Conservation (phyloP, 2,888 invertebrate genomes). For the Myathropa florea region DNA sequence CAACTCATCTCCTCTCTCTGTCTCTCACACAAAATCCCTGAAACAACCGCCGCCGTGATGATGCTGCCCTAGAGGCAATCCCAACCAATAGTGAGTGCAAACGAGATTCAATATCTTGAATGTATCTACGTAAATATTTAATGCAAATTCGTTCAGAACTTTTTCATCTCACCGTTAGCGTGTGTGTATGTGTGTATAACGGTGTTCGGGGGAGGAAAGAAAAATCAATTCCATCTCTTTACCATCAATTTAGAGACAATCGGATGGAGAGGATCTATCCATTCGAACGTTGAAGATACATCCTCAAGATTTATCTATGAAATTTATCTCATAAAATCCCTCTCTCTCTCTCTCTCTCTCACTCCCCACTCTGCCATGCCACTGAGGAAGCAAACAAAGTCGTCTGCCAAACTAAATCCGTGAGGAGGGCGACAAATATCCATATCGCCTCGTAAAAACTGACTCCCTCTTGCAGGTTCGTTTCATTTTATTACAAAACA, state of each 20-base stretch:
- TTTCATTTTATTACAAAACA: conserved; percentile 13
- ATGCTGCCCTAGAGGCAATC: not conserved
- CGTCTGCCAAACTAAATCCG: not conserved
- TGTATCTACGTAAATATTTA: not conserved
- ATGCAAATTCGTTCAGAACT: not conserved
- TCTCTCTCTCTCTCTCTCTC: not conserved
- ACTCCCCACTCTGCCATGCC: not conserved
- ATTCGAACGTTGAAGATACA: not conserved
- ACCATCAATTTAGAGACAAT: not conserved
- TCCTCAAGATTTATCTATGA: not conserved
- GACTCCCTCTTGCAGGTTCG: not conserved
- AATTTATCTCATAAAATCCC: not conserved
- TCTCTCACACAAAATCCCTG: not conserved
- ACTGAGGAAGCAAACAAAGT: not conserved
- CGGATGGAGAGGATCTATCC: not conserved
- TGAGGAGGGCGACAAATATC: not conserved
- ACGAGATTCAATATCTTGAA: not conserved
- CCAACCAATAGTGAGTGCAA: not conserved
- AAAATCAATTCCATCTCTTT: not conserved
- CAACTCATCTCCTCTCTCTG: not conserved
- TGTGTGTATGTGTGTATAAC: not conserved
- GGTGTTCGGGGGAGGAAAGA: not conserved
- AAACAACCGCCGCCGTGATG: not conserved
- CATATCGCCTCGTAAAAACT: not conserved
- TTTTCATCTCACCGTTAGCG: not conserved